Conservation (phyloP, 2,113 vertebrate species). For the Rhinichthys klamathensis region DNA sequence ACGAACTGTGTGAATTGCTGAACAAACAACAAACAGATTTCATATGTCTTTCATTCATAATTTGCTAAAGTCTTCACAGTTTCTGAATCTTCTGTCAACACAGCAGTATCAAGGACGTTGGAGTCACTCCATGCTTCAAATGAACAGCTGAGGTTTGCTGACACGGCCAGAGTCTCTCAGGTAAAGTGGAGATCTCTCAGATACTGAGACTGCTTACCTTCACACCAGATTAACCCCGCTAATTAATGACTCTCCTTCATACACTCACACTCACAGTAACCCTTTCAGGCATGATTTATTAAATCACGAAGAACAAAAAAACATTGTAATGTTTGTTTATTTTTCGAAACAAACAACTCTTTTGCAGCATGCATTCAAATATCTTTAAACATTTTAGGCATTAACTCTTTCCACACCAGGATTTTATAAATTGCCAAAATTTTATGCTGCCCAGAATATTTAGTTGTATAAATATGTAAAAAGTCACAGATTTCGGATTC, state of each 20-base stretch:
- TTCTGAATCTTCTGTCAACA: not conserved
- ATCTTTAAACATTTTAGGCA: not conserved
- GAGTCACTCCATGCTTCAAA: not conserved
- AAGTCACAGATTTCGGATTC: too few relatives aligned
- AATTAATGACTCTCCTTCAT: slow-evolving; percentile 58
- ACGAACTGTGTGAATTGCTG: not conserved
- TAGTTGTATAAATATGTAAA: too few relatives aligned
- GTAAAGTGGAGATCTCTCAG: slow-evolving; percentile 41
- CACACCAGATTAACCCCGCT: slow-evolving; percentile 52
- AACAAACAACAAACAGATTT: not conserved
- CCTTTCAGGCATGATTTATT: not conserved
- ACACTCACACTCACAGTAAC: slow-evolving; percentile 49
- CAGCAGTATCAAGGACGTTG: not conserved
- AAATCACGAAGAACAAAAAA: not conserved
- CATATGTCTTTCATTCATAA: not conserved
- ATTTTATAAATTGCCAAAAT: too few relatives aligned
- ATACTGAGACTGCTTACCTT: slow-evolving; percentile 52
- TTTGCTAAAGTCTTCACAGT: not conserved
- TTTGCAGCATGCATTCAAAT: not conserved
- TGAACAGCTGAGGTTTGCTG: not conserved
- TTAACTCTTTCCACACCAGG: too few relatives aligned
- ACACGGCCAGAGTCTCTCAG: not conserved
- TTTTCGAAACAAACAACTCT: too few relatives aligned
- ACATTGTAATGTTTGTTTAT: not conserved
- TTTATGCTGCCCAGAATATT: too few relatives aligned